phyloP scores from a whole-genome alignment of 2,113 vertebrate species.

The Oryzias melastigma region DNA sequence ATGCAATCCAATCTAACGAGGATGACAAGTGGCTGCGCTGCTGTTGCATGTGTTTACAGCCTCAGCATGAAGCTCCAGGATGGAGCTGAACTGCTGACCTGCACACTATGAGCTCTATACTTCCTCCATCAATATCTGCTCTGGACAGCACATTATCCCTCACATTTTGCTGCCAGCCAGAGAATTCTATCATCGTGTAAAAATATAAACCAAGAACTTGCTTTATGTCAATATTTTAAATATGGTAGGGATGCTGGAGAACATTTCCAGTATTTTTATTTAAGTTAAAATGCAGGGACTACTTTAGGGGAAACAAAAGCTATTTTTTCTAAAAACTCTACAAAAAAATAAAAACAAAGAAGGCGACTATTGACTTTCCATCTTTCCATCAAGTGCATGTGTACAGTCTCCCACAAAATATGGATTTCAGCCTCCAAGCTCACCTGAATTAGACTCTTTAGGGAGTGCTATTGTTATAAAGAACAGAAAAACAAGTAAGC shows the following conservation, averaged over 20 bases:
- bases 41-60: constrained; percentile 25
- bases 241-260: constrained; percentile 1
- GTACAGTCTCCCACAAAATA: constrained; percentile 36
- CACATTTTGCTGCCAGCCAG: background rate
- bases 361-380: constrained; percentile 25
- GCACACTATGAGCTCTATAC: constrained; percentile 31
- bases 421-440: constrained; percentile 28
- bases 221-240: constrained; percentile 25
- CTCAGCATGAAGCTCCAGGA: constrained; percentile 1
- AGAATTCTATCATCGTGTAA: constrained; percentile 3
- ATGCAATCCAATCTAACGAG: constrained; percentile 7
- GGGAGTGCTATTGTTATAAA: background rate
- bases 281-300: constrained; percentile 1
- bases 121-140: constrained; percentile 12
- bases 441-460: constrained; percentile 10
- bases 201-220: constrained; percentile 12
- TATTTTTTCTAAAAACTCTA: constrained; percentile 7
- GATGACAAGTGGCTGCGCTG: constrained; percentile 9
- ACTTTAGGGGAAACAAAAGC: constrained; percentile 1
- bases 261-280: constrained; percentile 6
- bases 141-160: background rate
- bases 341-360: constrained; percentile 1
- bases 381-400: background rate
- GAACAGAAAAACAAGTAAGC: too few species aligned
- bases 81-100: constrained; percentile 10